Percentiles rank a stretch among this genome's conserved stretches.
phyloP scores from a whole-genome alignment of 2,797 vertebrate genomes.

The Peromyscus melanophrys region DNA sequence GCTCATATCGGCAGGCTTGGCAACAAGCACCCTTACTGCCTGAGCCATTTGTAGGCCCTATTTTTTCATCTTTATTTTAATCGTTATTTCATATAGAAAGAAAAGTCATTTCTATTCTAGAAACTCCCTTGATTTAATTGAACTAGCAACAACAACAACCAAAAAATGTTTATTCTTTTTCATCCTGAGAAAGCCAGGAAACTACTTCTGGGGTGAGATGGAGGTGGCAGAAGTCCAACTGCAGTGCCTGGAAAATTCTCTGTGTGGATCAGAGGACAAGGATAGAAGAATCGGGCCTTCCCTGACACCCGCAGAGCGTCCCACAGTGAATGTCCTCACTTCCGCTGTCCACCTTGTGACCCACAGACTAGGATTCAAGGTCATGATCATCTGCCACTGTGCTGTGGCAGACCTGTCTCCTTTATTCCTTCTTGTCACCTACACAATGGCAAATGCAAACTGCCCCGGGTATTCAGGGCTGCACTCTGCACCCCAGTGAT shows the following conservation, averaged over 20 bases:
- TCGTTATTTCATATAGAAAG: background rate
- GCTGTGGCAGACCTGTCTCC: background rate
- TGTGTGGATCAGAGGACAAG: accelerated
- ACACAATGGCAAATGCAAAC: background rate
- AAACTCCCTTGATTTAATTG: background rate
- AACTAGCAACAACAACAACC: background rate
- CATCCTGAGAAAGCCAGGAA: background rate
- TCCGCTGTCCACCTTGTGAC: accelerated
- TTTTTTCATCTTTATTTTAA: background rate
- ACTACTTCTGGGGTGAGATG: background rate
- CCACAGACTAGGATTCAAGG: background rate
- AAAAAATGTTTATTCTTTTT: background rate
- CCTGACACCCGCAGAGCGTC: accelerated
- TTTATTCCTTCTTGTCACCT: background rate
- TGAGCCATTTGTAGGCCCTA: background rate
- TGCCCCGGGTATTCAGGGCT: accelerated
- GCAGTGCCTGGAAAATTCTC: background rate
- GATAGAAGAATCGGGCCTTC: accelerated
- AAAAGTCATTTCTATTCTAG: background rate
- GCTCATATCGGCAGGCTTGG: background rate
- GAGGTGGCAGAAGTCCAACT: too few species aligned
- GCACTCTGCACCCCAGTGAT: accelerated
- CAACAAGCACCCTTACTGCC: background rate
- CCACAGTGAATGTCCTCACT: accelerated
- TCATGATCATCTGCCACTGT: accelerated